Conservation (phyloP, 2,888 invertebrate genomes). For the Cantharis lateralis region DNA sequence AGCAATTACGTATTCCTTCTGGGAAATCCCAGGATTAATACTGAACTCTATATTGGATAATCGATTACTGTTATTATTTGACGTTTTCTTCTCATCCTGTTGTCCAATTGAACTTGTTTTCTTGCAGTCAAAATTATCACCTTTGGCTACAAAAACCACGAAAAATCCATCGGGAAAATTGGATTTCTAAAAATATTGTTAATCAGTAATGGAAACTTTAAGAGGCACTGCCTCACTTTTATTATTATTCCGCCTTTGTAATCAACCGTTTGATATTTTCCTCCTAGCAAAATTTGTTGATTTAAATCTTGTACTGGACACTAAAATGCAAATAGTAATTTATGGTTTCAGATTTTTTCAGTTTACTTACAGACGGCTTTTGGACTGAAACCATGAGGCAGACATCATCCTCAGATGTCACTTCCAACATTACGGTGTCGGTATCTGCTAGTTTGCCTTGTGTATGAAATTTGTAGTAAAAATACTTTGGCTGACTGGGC, state of each 20-base stretch:
- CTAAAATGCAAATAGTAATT: constrained; percentile 57
- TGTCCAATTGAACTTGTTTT: constrained; percentile 42
- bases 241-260: constrained; percentile 76
- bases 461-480: constrained; percentile 61
- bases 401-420: constrained; percentile 67
- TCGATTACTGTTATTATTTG: constrained; percentile 23
- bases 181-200: constrained; percentile 62
- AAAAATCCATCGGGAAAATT: constrained; percentile 73
- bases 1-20: constrained; percentile 66
- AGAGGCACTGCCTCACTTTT: constrained; percentile 60
- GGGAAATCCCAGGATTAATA: constrained; percentile 63
- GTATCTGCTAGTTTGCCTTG: constrained; percentile 39
- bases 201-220: background rate
- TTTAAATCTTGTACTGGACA: constrained; percentile 85
- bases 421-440: constrained; percentile 62
- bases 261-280: constrained; percentile 77
- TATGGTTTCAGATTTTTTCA: background rate
- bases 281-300: constrained; percentile 67
- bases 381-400: constrained; percentile 84
- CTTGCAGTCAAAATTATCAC: constrained; percentile 65
- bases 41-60: constrained; percentile 57
- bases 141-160: constrained; percentile 76
- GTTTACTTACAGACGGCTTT: constrained; percentile 65
- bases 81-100: constrained; percentile 40
- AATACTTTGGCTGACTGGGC: constrained; percentile 63